Evolutionary conservation across 2,888 invertebrate species (phyloP).

Genomic region (Eutolmus rufibarbis): DNA sequence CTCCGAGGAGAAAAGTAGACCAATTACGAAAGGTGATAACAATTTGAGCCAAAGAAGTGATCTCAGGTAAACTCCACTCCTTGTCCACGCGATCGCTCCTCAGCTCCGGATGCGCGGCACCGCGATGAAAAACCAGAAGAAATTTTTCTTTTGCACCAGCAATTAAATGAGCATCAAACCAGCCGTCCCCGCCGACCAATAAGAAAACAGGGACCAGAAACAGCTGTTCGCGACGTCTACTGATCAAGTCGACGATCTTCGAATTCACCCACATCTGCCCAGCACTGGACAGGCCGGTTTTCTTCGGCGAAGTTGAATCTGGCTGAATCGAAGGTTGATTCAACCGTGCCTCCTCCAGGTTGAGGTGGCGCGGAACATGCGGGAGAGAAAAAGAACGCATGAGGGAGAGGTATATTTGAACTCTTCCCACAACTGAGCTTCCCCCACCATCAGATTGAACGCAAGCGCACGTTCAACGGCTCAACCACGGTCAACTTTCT

Average conservation of each 20-base stretch:
- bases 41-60: background rate
- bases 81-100: background rate
- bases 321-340: background rate
- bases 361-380: background rate
- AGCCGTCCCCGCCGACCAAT: constrained; percentile 15
- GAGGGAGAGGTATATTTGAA: background rate
- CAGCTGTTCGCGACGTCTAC: constrained; percentile 23
- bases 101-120: background rate
- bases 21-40: background rate
- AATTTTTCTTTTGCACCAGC: background rate
- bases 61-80: background rate
- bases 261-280: constrained; percentile 30
- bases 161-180: background rate
- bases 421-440: background rate
- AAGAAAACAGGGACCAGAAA: background rate
- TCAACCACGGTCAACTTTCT: background rate
- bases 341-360: background rate
- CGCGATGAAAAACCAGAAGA: background rate
- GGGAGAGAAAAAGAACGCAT: background rate
- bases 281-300: background rate
- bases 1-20: background rate
- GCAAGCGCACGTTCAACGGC: background rate
- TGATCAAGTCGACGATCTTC: background rate
- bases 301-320: background rate
- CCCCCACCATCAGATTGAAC: background rate